Percentiles rank a stretch among this genome's conserved stretches.
phyloP scores from a whole-genome alignment of 2,113 vertebrate genomes.

The Chlamydotis undulata region DNA sequence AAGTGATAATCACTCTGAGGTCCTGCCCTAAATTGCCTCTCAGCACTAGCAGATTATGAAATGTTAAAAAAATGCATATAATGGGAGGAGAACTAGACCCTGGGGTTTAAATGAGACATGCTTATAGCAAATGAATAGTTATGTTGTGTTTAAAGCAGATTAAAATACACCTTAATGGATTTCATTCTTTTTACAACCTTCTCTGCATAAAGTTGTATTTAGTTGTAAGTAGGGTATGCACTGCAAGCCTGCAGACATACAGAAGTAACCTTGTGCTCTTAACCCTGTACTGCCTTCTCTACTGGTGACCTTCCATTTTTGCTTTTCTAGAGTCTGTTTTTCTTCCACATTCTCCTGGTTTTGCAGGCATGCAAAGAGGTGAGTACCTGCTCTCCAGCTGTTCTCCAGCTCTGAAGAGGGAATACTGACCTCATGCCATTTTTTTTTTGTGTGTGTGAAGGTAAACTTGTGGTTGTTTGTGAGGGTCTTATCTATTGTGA shows the following conservation, averaged over 20 bases:
- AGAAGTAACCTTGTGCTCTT: not conserved
- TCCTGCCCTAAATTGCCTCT: slow-evolving; percentile 53
- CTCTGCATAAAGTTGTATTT: not conserved
- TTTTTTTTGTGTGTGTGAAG: not conserved
- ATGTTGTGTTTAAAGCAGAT: slow-evolving; percentile 39
- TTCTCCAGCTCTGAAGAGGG: not conserved
- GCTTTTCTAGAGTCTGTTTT: not conserved
- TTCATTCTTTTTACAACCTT: not conserved
- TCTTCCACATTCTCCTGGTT: not conserved
- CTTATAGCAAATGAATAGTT: slow-evolving; percentile 33
- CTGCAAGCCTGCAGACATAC: not conserved
- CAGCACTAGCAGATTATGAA: slow-evolving; percentile 43
- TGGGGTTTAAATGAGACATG: slow-evolving; percentile 23
- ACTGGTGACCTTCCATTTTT: not conserved
- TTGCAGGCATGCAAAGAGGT: not conserved
- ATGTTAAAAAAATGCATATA: slow-evolving; percentile 52
- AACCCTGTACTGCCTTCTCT: not conserved
- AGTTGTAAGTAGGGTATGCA: not conserved
- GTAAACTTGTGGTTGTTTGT: not conserved
- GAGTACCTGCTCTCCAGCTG: not conserved
- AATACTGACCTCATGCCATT: not conserved
- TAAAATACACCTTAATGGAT: slow-evolving; percentile 12
- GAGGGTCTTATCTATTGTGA: not conserved
- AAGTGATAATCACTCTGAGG: slow-evolving; percentile 50
- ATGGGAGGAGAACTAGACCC: slow-evolving; percentile 45